Evolutionary conservation across 1,140 invertebrate genomes (phyloP).

Genomic region (Plodia interpunctella): DNA sequence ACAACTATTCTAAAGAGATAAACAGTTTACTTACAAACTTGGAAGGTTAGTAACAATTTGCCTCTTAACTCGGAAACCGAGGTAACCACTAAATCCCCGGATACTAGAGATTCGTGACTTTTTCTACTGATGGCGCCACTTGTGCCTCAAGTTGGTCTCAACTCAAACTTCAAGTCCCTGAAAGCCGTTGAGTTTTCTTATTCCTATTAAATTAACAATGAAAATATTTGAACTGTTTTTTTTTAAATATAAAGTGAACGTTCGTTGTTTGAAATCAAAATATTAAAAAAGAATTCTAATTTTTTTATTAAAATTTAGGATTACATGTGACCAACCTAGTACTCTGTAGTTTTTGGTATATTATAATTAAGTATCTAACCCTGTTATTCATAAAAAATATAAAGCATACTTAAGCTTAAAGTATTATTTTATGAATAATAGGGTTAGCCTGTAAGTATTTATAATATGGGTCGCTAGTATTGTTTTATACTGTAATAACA

Average conservation of each 20-base stretch:
- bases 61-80: slow-evolving; percentile 1
- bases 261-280: too few species aligned
- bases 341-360: too few species aligned
- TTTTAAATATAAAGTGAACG: neutral
- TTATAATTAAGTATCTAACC: too few species aligned
- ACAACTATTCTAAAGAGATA: neutral
- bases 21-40: neutral
- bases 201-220: neutral
- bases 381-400: too few species aligned
- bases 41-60: neutral
- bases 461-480: too few species aligned
- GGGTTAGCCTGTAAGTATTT: too few species aligned
- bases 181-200: slow-evolving; percentile 1
- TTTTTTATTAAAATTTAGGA: too few species aligned
- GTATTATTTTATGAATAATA: too few species aligned
- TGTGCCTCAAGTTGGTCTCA: neutral
- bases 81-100: slow-evolving; percentile 1
- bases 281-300: too few species aligned
- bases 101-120: neutral
- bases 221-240: neutral
- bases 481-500: too few species aligned
- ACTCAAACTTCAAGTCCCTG: neutral
- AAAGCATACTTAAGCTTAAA: too few species aligned
- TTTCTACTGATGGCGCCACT: slow-evolving; percentile 1
- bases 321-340: too few species aligned